Base-by-base conservation (phyloP, 2,113 vertebrate genomes). In the Oceanites oceanicus region DNA sequence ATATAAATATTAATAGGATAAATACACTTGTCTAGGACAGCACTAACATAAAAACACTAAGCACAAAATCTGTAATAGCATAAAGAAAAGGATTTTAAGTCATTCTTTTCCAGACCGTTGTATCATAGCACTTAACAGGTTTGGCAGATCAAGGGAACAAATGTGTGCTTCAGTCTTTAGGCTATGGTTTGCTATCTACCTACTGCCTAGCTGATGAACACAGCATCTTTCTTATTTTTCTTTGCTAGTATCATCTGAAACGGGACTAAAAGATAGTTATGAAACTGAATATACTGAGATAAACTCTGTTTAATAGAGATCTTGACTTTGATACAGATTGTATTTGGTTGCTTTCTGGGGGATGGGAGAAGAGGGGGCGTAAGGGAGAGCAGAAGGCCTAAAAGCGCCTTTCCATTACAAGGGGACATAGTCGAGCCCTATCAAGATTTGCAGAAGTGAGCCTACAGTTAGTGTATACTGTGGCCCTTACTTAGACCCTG, bases 1-100 rank as follows among this genome's bases (percentile, higher is more conserved):
- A 91, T 91, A 92, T 91, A 96, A 92, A 80, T 94, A 92, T 94
- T 92, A 91, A 86, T 87, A 63, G 38, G 42, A 74, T 85, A 71
- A 93, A 92, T 77, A 93, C 47, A 50, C 34, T 92, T 73, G 42
- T 85, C 91, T 90, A 34, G 67, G 67, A 49, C 42, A 34, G 59
- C 47, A 62, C 12, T 72, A 76, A 22, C 44, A 7, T 58, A 44
- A 88, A 89, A 90, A 44, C 59, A 26, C n/a, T 56, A 66, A 91
- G 66, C 88, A 85, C 26, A 73, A 78, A 83, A 71, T 72, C 84
- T 50, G 17, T 89, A 88, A 88, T 52, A 86, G 55, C 53, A 63
- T 92, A 59, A 94, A 73, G 59, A 59, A 56, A 55, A 83, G 9
- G 49, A 53, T 85, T 84, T 52, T 6, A 72, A 92, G 20, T 59